Conservation (phyloP, 2,888 invertebrate species). For the Lepidochrysops patricia region DNA sequence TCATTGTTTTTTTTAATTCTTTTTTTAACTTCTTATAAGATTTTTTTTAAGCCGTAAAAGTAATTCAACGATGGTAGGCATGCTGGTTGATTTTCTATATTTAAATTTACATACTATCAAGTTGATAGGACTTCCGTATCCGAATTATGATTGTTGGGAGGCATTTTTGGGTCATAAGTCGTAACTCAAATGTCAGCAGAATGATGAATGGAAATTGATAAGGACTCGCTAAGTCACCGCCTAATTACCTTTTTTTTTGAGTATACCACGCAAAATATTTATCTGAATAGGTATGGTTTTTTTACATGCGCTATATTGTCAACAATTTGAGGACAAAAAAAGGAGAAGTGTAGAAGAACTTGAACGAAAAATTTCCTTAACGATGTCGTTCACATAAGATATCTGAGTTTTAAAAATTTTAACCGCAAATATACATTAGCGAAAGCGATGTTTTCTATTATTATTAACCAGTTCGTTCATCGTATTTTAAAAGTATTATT, state of each 20-base stretch:
- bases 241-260: background rate
- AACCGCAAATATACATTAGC: background rate
- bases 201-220: conserved; percentile 10
- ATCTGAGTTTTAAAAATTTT: background rate
- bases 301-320: background rate
- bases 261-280: background rate
- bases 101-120: no score
- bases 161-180: background rate
- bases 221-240: background rate
- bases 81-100: no score
- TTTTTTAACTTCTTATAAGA: no score
- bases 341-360: background rate
- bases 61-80: no score
- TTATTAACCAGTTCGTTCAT: background rate
- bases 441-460: background rate
- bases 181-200: conserved; percentile 6
- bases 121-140: no score
- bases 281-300: background rate
- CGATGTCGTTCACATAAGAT: background rate
- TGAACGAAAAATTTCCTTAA: background rate
- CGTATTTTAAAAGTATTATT: background rate
- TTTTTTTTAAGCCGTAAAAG: no score
- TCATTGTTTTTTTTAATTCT: no score
- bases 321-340: background rate
- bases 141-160: no score